Evolutionary conservation across 2,888 invertebrate genomes (phyloP).

Genomic region (Drosophila ezoana): DNA sequence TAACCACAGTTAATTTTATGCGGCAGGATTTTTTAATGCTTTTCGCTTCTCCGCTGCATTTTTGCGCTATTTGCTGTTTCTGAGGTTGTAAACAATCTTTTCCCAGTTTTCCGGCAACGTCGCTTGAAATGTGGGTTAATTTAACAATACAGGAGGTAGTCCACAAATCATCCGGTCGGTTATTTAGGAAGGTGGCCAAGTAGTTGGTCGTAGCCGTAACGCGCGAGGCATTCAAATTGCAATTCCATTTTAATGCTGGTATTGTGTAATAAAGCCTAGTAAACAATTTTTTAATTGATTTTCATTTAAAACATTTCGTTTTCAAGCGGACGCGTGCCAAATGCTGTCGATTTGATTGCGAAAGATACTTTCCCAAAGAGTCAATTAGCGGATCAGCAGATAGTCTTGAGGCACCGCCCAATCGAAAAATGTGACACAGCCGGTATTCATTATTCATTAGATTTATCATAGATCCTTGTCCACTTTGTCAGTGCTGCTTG

Average conservation of each 20-base stretch:
- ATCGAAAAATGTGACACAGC: constrained; percentile 37
- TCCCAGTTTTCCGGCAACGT: constrained; percentile 42
- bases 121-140: constrained; percentile 54
- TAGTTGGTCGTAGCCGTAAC: constrained; percentile 25
- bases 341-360: constrained; percentile 11
- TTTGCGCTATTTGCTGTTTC: constrained; percentile 28
- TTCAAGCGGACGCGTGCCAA: constrained; percentile 65
- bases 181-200: constrained; percentile 22
- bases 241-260: constrained; percentile 49
- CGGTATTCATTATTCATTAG: constrained; percentile 61
- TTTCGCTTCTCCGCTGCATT: constrained; percentile 21
- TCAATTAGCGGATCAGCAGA: neutral
- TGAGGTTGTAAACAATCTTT: constrained; percentile 45
- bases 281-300: constrained; percentile 67
- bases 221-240: constrained; percentile 79
- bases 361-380: constrained; percentile 59
- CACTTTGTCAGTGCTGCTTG: constrained; percentile 73
- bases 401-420: constrained; percentile 36
- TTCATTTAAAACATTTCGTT: constrained; percentile 50
- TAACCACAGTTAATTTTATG: constrained; percentile 61
- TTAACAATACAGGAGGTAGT: constrained; percentile 39
- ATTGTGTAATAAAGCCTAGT: constrained; percentile 50
- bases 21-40: constrained; percentile 50
- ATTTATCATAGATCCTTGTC: constrained; percentile 67
- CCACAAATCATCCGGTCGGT: constrained; percentile 51